Base-by-base conservation (phyloP, 2,888 invertebrate genomes). In the Torymus aiolomorphi region DNA sequence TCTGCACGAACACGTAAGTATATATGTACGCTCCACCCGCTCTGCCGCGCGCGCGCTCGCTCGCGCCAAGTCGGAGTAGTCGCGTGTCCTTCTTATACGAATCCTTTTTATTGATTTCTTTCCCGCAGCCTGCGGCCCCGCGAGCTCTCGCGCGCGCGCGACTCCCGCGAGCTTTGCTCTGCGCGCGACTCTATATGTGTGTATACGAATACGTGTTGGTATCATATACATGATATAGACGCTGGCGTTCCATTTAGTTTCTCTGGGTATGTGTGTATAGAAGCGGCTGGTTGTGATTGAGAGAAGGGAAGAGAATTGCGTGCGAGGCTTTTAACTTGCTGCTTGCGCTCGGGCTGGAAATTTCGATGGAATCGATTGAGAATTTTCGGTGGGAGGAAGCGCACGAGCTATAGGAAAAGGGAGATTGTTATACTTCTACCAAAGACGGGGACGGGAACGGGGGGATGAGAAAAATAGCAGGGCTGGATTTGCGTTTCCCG, bases 51-150 rank as follows among this genome's bases (percentile, higher is more conserved):
- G 31, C 31, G 31, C 31, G 20, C 20, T 5, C 31, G 31, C 31
- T 31, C 31, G 31, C 31, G 31, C 31, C 31, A 31, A 31, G 31
- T 31, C 31, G 31, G 31, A 31, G 31, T 31, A 31, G 31, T 31
- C 31, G 31, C 3, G 56, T 73, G 67, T 75, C 75, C 75, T 67
- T 75, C 75, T 74, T 74, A 74, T 59, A 51, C 66, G 75, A 75
- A 67, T 75, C 75, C 75, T 75, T 66, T 75, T 67, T 75, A 75
- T 75, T 75, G 75, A 75, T 75, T 67, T 75, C 67, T 59, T 66
- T 66, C 12, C 31, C 31, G 31, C 31, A 31, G 31, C 31, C 31
- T 31, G 31, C 31, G 31, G 31, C 31, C 31, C 31, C 31, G 31
- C 31, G 31, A 31, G 31, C 31, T 31, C 3, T 0, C 8, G 3